Conservation (phyloP, 2,113 vertebrate species). For the Rhea pennata region DNA sequence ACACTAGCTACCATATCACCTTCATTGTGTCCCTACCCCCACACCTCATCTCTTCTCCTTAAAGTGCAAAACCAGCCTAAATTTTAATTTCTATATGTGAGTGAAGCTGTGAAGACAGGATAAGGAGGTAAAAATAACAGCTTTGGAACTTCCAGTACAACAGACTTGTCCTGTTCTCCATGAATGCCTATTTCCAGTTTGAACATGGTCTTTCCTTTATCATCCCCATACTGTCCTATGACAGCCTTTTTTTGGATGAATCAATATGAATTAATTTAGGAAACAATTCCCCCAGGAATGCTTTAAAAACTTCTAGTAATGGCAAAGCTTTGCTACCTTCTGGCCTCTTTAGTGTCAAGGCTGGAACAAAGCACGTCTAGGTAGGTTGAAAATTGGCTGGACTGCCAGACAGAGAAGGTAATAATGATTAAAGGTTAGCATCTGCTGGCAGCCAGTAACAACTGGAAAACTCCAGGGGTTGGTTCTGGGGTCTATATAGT, state of each 20-base stretch:
- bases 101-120: neutral
- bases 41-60: neutral
- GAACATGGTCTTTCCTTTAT: neutral
- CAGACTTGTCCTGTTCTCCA: neutral
- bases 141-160: neutral
- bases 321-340: neutral
- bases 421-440: neutral
- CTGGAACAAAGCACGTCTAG: neutral
- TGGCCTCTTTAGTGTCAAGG: neutral
- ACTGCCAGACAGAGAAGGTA: neutral
- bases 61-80: neutral
- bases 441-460: neutral
- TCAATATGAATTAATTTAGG: neutral
- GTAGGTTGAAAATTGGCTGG: neutral
- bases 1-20: neutral
- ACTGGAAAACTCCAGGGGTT: neutral
- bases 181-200: neutral
- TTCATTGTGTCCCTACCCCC: neutral
- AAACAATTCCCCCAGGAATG: neutral
- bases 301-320: neutral
- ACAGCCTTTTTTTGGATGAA: neutral
- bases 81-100: neutral
- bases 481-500: neutral
- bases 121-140: neutral
- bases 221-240: neutral